Percentiles rank a stretch among this genome's conserved stretches.
These are phyloP conservation scores for Oreocharis arfaki DNA, from an alignment of 2,113 vertebrate genomes.

Conservation along the genomic window DNA sequence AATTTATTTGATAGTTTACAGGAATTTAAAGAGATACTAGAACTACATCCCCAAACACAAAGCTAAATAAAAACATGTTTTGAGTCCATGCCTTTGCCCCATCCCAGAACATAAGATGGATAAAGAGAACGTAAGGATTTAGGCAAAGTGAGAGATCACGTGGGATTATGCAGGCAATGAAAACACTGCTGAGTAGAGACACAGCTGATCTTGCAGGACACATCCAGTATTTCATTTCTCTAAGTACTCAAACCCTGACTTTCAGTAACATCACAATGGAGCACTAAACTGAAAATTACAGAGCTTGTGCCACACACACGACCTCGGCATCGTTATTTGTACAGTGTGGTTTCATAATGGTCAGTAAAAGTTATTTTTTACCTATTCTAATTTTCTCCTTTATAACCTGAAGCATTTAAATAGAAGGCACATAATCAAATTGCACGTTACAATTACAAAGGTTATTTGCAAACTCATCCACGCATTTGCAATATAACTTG, in stretches of 20 bases:
- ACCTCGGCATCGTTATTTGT: not conserved
- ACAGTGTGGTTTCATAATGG: not conserved
- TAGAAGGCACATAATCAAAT: not conserved
- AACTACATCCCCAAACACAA: not conserved
- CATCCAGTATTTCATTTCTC: not conserved
- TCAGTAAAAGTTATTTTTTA: not conserved
- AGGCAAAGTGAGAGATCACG: not conserved
- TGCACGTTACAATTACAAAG: not conserved
- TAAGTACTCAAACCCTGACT: not conserved
- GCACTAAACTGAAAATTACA: not conserved
- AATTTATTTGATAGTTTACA: not conserved
- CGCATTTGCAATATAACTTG: not conserved
- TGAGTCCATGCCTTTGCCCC: not conserved
- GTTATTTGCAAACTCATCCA: not conserved
- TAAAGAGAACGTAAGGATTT: accelerated
- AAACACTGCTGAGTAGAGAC: not conserved
- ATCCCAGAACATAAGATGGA: not conserved
- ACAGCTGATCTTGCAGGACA: not conserved
- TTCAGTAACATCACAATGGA: not conserved
- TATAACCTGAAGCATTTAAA: not conserved
- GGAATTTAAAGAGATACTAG: not conserved
- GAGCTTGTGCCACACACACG: not conserved
- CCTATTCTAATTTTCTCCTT: not conserved
- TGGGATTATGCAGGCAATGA: not conserved
- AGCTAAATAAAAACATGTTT: not conserved